These are phyloP conservation scores for Psophia crepitans DNA, from an alignment of 2,113 vertebrate species.

Conservation along the genomic window DNA sequence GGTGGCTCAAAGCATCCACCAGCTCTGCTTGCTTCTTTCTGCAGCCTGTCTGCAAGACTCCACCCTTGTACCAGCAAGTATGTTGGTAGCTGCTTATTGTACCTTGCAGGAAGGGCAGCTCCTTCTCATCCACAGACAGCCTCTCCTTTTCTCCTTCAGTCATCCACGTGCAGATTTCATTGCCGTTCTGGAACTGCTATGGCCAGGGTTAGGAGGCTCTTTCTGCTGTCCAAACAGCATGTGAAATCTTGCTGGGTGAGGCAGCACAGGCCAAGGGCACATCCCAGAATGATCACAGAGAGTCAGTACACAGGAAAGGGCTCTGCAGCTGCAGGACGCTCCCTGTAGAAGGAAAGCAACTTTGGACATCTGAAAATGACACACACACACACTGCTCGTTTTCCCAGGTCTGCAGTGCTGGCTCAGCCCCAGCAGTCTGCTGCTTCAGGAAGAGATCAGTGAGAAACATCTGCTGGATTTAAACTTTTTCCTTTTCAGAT, in stretches of 20 bases:
- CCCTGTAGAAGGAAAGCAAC: not conserved
- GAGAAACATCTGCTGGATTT: slow-evolving; percentile 15
- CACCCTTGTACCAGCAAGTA: not conserved
- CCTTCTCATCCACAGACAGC: not conserved
- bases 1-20: not conserved
- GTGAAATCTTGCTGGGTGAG: not conserved
- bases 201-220: not conserved
- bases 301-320: not conserved
- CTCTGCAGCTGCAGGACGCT: not conserved
- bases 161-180: not conserved
- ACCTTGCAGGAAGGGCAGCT: not conserved
- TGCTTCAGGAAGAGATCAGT: not conserved
- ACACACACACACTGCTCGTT: not conserved
- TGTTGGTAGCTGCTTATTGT: not conserved
- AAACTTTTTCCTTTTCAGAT: not conserved
- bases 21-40: not conserved
- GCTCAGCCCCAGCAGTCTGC: not conserved
- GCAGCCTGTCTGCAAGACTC: not conserved
- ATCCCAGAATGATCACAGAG: not conserved
- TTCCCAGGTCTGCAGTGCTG: not conserved
- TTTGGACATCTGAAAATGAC: not conserved
- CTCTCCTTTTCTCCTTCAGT: not conserved
- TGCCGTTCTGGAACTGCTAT: not conserved
- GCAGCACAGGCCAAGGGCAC: not conserved
- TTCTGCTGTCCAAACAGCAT: not conserved